Evolutionary conservation across 2,797 vertebrate species (phyloP), one percentile per base, ranked within the genome.

Genomic region (Oryzias sinensis): DNA sequence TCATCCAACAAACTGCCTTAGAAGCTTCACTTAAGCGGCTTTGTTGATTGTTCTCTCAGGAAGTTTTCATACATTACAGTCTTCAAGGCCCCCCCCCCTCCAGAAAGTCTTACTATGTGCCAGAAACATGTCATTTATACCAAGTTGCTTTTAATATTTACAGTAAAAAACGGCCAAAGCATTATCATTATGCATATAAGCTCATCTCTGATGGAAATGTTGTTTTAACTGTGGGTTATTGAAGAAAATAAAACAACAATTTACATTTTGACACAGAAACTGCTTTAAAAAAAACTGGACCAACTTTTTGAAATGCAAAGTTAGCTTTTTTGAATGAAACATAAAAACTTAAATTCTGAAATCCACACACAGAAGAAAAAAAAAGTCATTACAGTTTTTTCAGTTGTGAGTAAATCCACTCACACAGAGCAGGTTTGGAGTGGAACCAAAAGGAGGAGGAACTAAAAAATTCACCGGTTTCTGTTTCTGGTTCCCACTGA

Each of bases 1-100:
- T 60, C 20, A 20, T 72, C 55, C 33, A 65, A 54, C 29, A 0
- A 51, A 27, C 25, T 20, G 9, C 70, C 52, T 62, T 69, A 22
- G 62, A 60, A 55, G 52, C 47, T 49, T 56, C 14, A n/a, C 61
- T 7, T 33, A 17, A 68, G 24, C 6, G 37, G 54, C 40, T 15
- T 50, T 20, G 18, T 18, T 45, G 6, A 52, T 81, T 79, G 68
- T 70, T 82, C 72, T 59, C 85, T 87, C 86, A 89, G 85, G 85
- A 85, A 80, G 71, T 72, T 67, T 51, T 16, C 53, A 76, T 78
- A 70, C 72, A 74, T 61, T 56, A 72, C 53, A 52, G 52, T 56
- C 59, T 62, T 59, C 17, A 2, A 29, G 65, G n/a, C n/a, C 63
- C 54, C 58, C 75, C 64, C 61, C 63, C 45, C 18, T 43, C 64